Evolutionary conservation across 35 echinoderm and acorn worm genomes (phyloP).

Genomic region (Acanthaster planci): DNA sequence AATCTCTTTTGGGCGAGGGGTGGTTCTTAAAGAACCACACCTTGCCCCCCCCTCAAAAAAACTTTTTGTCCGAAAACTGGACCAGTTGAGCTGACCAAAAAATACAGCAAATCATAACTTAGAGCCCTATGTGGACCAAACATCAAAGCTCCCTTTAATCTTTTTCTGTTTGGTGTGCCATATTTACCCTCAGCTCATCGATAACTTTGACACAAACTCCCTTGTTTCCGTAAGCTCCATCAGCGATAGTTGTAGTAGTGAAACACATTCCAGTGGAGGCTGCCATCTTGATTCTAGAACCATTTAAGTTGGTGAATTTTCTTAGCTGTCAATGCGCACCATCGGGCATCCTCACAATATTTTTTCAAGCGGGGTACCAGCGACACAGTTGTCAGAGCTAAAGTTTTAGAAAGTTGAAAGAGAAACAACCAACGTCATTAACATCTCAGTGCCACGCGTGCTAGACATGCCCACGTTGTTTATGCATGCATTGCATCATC

Average conservation of each 20-base stretch:
- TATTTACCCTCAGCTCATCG: neutral
- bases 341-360: too few relatives aligned
- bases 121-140: too few relatives aligned
- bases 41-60: too few relatives aligned
- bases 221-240: neutral
- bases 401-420: neutral
- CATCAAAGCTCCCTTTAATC: too few relatives aligned
- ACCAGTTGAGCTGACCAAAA: too few relatives aligned
- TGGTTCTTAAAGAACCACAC: too few relatives aligned
- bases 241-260: neutral
- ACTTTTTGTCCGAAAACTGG: too few relatives aligned
- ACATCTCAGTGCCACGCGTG: neutral
- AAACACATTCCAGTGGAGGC: conserved; percentile 9
- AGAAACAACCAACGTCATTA: neutral
- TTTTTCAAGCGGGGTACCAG: neutral
- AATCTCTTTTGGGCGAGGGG: too few relatives aligned
- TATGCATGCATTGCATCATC: conserved; percentile 28
- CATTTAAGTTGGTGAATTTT: neutral
- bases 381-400: neutral
- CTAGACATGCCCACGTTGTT: neutral
- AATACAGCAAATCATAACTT: too few relatives aligned
- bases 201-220: neutral
- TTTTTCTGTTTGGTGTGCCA: neutral
- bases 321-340: too few relatives aligned
- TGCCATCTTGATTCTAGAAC: conserved; percentile 16